Percentiles rank a stretch among this genome's conserved stretches.
phyloP scores from a whole-genome alignment of 2,888 invertebrate genomes.

The Scelioninae gen. 2 region DNA sequence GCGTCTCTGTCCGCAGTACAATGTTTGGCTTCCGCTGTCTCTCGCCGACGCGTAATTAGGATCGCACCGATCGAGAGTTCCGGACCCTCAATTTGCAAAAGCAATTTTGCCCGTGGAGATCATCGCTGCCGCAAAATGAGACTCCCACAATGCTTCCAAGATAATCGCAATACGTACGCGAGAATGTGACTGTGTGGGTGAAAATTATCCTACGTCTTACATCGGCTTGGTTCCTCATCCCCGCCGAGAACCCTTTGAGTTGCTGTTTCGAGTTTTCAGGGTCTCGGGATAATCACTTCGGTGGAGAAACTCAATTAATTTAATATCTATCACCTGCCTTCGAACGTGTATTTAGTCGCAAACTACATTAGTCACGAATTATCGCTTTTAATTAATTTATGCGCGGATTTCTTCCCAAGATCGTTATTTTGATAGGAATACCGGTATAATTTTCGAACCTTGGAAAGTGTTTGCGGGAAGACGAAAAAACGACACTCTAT shows the following conservation, averaged over 20 bases:
- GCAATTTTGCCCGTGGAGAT: slow-evolving; percentile 57
- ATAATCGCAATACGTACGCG: slow-evolving; percentile 56
- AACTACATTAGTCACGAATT: slow-evolving; percentile 7
- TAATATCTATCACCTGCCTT: slow-evolving; percentile 16
- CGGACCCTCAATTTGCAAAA: slow-evolving; percentile 59
- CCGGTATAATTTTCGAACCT: too few relatives aligned
- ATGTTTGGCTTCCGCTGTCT: slow-evolving; percentile 18
- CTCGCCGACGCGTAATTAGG: slow-evolving; percentile 56
- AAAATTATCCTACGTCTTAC: slow-evolving; percentile 51
- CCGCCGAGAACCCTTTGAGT: slow-evolving; percentile 25
- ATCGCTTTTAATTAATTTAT: neutral
- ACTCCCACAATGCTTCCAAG: slow-evolving; percentile 55
- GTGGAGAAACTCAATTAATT: slow-evolving; percentile 31
- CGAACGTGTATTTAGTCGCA: slow-evolving; percentile 3
- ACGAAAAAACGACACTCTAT: too few relatives aligned
- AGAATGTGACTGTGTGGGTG: slow-evolving; percentile 42
- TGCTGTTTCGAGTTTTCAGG: slow-evolving; percentile 28
- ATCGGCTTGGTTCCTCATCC: slow-evolving; percentile 16
- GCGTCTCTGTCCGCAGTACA: slow-evolving; percentile 24
- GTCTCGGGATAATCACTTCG: slow-evolving; percentile 35
- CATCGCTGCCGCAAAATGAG: slow-evolving; percentile 60
- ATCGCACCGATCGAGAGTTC: slow-evolving; percentile 54
- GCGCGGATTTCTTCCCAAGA: too few relatives aligned
- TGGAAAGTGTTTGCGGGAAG: too few relatives aligned
- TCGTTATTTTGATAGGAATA: too few relatives aligned